phyloP scores from a whole-genome alignment of 1,140 invertebrate genomes.

The Globodera rostochiensis region DNA sequence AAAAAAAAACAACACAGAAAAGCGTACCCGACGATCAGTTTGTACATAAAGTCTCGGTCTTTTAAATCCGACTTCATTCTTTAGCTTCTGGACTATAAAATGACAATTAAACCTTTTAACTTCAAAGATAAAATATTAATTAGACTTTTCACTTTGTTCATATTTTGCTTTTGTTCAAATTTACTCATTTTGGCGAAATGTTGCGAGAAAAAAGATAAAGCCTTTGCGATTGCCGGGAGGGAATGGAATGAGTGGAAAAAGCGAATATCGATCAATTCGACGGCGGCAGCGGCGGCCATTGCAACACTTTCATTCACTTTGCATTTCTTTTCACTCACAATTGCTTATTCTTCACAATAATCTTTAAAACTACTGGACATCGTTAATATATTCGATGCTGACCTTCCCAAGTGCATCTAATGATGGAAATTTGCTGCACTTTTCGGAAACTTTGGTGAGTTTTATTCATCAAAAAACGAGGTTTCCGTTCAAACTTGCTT shows the following conservation, averaged over 20 bases:
- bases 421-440: not conserved
- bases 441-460: not conserved
- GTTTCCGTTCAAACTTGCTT: not conserved
- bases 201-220: no score
- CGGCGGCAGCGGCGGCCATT: not conserved
- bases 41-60: constrained; percentile 64
- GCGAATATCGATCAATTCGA: no score
- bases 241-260: no score
- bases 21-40: constrained; percentile 62
- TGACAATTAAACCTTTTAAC: no score
- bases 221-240: no score
- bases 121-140: no score
- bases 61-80: constrained; percentile 54
- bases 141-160: no score
- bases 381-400: not conserved
- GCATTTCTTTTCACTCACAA: not conserved
- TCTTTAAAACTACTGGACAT: not conserved
- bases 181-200: no score
- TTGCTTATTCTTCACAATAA: not conserved
- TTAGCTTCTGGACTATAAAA: no score
- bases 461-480: not conserved
- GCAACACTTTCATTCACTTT: not conserved
- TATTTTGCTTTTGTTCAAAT: no score
- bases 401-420: not conserved
- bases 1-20: constrained; percentile 23